phyloP scores from a whole-genome alignment of 2,113 vertebrate genomes.

The Cheilinus undulatus region DNA sequence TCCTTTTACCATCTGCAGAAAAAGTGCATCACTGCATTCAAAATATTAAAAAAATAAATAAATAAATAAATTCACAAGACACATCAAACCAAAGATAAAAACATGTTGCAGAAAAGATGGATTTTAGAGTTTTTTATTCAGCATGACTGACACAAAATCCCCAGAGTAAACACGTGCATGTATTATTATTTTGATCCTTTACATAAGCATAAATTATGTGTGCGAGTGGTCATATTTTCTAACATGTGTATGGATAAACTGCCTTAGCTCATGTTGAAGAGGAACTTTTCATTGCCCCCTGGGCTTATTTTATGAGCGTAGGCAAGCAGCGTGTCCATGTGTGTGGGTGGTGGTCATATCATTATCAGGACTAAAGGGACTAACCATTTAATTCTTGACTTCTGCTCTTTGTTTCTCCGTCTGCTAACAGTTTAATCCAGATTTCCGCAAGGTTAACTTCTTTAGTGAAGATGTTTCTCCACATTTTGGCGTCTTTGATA shows the following conservation, averaged over 20 bases:
- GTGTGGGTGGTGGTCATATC: slow-evolving; percentile 51
- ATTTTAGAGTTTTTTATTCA: not conserved
- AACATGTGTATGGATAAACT: not conserved
- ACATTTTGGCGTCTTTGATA: not conserved
- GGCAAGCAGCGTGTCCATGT: slow-evolving; percentile 26
- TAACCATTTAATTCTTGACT: slow-evolving; percentile 52
- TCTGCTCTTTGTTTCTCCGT: slow-evolving; percentile 44
- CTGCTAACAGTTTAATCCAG: slow-evolving; percentile 46
- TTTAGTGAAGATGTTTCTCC: slow-evolving; percentile 44
- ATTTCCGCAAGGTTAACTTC: slow-evolving; percentile 42
- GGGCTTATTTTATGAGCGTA: slow-evolving; percentile 43
- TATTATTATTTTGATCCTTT: not conserved
- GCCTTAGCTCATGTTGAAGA: slow-evolving; percentile 8
- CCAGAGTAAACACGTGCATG: not conserved
- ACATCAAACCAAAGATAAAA: not conserved
- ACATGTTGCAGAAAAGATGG: not conserved
- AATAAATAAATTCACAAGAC: not conserved
- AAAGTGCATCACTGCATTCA: not conserved
- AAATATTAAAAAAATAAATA: not conserved
- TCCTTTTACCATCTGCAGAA: not conserved
- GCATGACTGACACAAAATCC: not conserved
- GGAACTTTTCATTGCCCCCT: slow-evolving; percentile 21
- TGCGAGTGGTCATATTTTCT: not conserved
- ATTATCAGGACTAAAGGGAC: slow-evolving; percentile 40
- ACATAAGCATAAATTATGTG: too few species aligned